A percentile compares a stretch with the other conserved stretches of the same genome.
Conservation (phyloP, 2,113 vertebrate species). For the Struthio camelus region DNA sequence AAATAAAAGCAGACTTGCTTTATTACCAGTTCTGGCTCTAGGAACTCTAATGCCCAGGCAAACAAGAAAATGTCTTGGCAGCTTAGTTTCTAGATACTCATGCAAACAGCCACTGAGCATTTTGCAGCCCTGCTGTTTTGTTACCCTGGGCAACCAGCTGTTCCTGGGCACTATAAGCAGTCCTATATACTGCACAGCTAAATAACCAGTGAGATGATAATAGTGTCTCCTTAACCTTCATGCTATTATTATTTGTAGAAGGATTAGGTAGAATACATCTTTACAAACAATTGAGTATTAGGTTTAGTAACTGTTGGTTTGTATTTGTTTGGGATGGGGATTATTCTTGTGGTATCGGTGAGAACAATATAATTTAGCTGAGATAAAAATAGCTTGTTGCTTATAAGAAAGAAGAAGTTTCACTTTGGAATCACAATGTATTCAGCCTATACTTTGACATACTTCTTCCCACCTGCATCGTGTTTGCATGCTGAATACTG, state of each 20-base stretch:
- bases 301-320: not conserved
- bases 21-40: not conserved
- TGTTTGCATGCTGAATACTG: not conserved
- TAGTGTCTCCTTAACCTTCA: not conserved
- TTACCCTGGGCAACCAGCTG: not conserved
- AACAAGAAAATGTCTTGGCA: not conserved
- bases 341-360: not conserved
- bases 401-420: not conserved
- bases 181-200: not conserved
- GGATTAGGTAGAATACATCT: not conserved
- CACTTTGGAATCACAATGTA: not conserved
- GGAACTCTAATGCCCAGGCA: not conserved
- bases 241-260: not conserved
- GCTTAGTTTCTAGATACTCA: not conserved
- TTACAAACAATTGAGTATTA: not conserved
- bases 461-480: not conserved
- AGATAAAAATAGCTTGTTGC: not conserved
- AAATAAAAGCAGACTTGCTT: not conserved
- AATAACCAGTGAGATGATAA: not conserved
- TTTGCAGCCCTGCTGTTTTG: not conserved
- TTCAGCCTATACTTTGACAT: not conserved
- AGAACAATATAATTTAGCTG: not conserved
- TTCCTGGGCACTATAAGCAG: not conserved
- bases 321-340: not conserved
- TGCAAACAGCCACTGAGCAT: not conserved